These are phyloP conservation scores for Brachyopa scutellaris DNA, from an alignment of 2,888 invertebrate species.

Conservation along the genomic window DNA sequence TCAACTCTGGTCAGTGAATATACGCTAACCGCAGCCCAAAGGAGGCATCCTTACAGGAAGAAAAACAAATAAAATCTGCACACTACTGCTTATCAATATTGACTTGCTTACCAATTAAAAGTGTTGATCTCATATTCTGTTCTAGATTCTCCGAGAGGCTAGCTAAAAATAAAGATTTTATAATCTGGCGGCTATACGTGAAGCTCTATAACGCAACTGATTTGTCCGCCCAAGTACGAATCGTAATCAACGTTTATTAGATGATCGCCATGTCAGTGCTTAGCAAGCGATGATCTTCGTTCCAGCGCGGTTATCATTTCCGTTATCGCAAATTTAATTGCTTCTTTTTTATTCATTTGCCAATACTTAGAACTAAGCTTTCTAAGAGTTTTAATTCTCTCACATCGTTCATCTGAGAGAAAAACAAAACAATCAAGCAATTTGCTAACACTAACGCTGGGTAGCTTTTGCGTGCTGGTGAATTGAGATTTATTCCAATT, in stretches of 20 bases:
- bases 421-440: too few species aligned
- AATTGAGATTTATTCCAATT: too few species aligned
- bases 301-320: slow-evolving; percentile 35
- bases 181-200: slow-evolving; percentile 25
- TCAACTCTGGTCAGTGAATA: slow-evolving; percentile 30
- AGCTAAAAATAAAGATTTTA: slow-evolving; percentile 32
- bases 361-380: too few species aligned
- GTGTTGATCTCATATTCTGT: slow-evolving; percentile 58
- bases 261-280: slow-evolving; percentile 6
- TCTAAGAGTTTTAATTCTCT: too few species aligned
- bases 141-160: slow-evolving; percentile 11
- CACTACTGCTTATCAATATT: neutral
- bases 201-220: slow-evolving; percentile 42
- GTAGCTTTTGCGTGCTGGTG: too few species aligned
- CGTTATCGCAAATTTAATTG: too few species aligned
- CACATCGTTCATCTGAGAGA: too few species aligned
- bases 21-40: slow-evolving; percentile 26
- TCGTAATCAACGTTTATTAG: slow-evolving; percentile 37
- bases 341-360: too few species aligned
- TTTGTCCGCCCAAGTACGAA: slow-evolving; percentile 34
- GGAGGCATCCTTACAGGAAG: slow-evolving; percentile 19
- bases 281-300: slow-evolving; percentile 29
- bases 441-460: too few species aligned
- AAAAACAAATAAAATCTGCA: neutral
- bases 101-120: slow-evolving; percentile 47